These are phyloP conservation scores for Mechanitis mazaeus DNA, from an alignment of 2,888 invertebrate species.

Conservation along the genomic window DNA sequence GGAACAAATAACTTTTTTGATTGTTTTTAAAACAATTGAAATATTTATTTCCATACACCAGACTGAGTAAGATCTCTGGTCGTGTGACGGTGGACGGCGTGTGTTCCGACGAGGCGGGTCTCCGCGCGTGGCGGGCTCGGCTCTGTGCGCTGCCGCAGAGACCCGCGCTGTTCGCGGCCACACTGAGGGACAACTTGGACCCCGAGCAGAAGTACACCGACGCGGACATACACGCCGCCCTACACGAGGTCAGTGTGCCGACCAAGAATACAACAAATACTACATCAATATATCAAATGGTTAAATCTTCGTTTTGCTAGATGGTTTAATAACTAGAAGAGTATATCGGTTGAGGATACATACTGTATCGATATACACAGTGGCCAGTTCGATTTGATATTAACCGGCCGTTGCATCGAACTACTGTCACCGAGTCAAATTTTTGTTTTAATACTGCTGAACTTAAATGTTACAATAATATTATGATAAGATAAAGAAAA, in stretches of 20 bases:
- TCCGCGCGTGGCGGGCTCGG: conserved; percentile 74
- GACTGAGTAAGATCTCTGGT: conserved; percentile 68
- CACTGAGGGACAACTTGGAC: conserved; percentile 85
- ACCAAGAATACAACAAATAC: neutral
- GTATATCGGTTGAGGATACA: too few species aligned
- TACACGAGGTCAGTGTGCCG: conserved; percentile 78
- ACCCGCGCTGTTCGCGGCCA: conserved; percentile 85
- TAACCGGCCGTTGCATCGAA: too few species aligned
- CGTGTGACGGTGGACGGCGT: conserved; percentile 67
- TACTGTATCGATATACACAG: too few species aligned
- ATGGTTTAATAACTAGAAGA: too few species aligned
- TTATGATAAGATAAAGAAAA: too few species aligned
- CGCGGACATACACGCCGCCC: conserved; percentile 80
- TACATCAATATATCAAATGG: too few species aligned
- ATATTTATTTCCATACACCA: conserved; percentile 30
- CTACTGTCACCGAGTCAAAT: too few species aligned
- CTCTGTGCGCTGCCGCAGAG: conserved; percentile 82
- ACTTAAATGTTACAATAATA: too few species aligned
- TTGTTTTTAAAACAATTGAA: neutral
- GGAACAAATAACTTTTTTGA: too few species aligned
- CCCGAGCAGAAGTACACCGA: conserved; percentile 82
- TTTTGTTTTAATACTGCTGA: too few species aligned
- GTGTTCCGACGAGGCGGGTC: conserved; percentile 54
- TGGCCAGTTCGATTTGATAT: too few species aligned
- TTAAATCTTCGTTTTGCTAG: too few species aligned